Evolutionary conservation across 2,113 vertebrate species (phyloP).

Genomic region (Poecilia latipinna): DNA sequence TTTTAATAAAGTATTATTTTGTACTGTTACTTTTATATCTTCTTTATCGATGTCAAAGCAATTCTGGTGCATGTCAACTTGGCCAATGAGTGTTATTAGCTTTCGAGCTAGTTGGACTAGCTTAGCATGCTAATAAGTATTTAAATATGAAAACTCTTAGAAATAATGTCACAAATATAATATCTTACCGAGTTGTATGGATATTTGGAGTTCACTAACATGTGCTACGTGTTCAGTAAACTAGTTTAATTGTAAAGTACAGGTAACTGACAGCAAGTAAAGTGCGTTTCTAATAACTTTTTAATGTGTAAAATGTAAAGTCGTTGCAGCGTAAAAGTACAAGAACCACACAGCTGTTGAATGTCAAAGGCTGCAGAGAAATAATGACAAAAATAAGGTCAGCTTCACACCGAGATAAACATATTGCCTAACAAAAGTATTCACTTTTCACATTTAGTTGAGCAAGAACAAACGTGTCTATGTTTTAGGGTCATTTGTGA

Average conservation of each 20-base stretch:
- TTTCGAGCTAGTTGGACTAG: constrained; percentile 35
- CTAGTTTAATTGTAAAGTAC: not conserved
- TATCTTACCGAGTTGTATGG: not conserved
- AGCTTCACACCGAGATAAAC: not conserved
- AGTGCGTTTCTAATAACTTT: not conserved
- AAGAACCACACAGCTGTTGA: not conserved
- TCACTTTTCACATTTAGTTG: too few relatives aligned
- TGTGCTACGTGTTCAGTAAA: too few relatives aligned
- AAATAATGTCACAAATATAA: not conserved
- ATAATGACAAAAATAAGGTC: not conserved
- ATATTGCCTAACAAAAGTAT: too few relatives aligned
- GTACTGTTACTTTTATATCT: not conserved
- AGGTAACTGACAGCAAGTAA: not conserved
- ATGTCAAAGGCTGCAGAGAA: not conserved
- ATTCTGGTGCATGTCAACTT: not conserved
- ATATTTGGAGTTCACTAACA: not conserved
- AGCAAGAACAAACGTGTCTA: too few relatives aligned
- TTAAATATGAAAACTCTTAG: constrained; percentile 6
- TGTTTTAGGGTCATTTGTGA: too few relatives aligned
- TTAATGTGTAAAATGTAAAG: not conserved
- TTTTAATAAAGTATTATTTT: fast-evolving
- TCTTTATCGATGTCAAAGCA: not conserved
- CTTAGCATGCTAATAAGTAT: constrained; percentile 51
- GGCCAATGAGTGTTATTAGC: constrained; percentile 22
- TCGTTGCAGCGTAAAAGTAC: not conserved